Base-by-base conservation (phyloP, 2,113 vertebrate genomes). In the Arothron firmamentum region DNA sequence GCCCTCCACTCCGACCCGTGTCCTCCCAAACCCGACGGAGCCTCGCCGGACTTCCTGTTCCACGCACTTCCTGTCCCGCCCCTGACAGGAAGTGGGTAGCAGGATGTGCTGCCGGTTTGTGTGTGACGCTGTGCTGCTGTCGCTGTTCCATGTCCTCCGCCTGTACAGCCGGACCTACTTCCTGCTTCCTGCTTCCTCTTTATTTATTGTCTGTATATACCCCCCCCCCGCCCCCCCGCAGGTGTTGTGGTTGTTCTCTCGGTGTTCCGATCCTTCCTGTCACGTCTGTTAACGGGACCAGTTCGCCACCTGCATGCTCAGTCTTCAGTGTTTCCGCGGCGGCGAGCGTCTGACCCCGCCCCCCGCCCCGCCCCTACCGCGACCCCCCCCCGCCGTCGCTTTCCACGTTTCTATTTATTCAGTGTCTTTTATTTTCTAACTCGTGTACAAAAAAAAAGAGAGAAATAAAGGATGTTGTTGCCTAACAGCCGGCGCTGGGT, bases 361-460 rank as follows among this genome's bases (percentile, higher is more conserved):
- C 3, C 28, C 28, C 28, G 6, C 3, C 3, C 3, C 28, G 28
- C 3, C 28, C 28, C 28, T 4, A 28, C 71, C n/a, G n/a, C n/a
- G n/a, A n/a, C n/a, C n/a, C n/a, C n/a, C n/a, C n/a, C n/a, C n/a
- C n/a, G 31, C 49, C 70, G 73, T 85, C 31, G 88, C 87, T 90
- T 89, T 89, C 82, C 89, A 89, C 80, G 83, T 90, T 89, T 90
- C 80, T 91, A 91, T 91, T 90, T 90, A 91, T 91, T 88, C 81
- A 81, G 73, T 87, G 87, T 90, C 85, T 88, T 89, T 88, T 85
- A 82, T 90, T 91, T 90, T 90, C 66, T 86, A 85, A 86, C 85
- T 79, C 80, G 83, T 87, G 80, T 82, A 88, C 70, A 89, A 87
- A 87, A 86, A 89, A 87, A 87, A 86, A 62, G 65, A 78, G 72